A percentile compares a stretch with the other conserved stretches of the same genome.
These are phyloP conservation scores for Drosophila athabasca DNA, from an alignment of 1,140 invertebrate species.

Conservation along the genomic window DNA sequence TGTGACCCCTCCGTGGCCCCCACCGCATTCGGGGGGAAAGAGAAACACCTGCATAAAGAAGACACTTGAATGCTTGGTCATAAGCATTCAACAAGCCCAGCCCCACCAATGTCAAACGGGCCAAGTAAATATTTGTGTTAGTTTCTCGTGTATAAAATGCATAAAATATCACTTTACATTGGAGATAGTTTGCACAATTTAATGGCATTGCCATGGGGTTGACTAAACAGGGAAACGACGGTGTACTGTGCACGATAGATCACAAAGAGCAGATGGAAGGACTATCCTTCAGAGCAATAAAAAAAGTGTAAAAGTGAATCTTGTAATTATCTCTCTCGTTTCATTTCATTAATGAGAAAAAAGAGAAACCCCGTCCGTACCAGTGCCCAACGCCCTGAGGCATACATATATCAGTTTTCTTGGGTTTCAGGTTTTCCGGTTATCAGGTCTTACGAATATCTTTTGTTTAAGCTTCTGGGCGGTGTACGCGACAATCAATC, in stretches of 20 bases:
- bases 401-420: constrained; percentile 28
- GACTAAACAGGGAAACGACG: not conserved
- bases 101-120: constrained; percentile 41
- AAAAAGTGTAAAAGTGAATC: constrained; percentile 33
- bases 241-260: too few species aligned
- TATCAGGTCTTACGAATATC: too few species aligned
- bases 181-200: not conserved
- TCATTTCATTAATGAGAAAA: constrained; percentile 29
- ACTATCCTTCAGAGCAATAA: too few species aligned
- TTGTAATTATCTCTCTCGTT: constrained; percentile 30
- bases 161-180: constrained; percentile 5
- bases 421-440: constrained; percentile 19
- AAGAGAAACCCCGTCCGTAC: constrained; percentile 23
- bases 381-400: constrained; percentile 1
- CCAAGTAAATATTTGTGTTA: constrained; percentile 17
- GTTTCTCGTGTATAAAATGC: constrained; percentile 17
- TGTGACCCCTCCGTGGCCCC: constrained; percentile 41
- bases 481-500: constrained; percentile 41
- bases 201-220: constrained; percentile 1
- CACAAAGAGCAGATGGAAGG: too few species aligned
- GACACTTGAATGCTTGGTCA: not conserved
- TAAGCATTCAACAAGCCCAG: constrained; percentile 37
- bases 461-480: constrained; percentile 17
- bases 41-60: constrained; percentile 39
- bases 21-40: not conserved